Evolutionary conservation across 2,113 vertebrate genomes (phyloP), one percentile per base, ranked within the genome.

Genomic region (Cinclus cinclus): DNA sequence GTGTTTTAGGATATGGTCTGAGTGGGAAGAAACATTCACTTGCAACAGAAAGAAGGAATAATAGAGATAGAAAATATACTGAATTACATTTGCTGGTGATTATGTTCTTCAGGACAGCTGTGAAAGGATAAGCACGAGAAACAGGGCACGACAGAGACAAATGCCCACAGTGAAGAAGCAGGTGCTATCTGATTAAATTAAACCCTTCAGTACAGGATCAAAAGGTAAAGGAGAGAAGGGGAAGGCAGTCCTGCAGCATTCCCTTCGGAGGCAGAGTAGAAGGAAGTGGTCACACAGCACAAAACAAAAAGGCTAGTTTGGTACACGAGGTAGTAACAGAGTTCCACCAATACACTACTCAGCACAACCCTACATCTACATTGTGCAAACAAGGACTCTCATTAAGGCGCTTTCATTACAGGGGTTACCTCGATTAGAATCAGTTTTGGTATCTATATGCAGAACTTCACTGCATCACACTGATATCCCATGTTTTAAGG

Each of bases 171-270:
- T 70, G 20, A 76, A 84, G 58, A 8, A 80, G 46, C 25, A 89
- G 70, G 25, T 56, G 49, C 15, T 58, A 28, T 6, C n/a, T 31
- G 30, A 83, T 44, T 10, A 67, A 83, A 59, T 44, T 6, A 78
- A 33, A 74, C 30, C 5, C 2, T n/a, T 73, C 20, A 46, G 55
- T 5, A 47, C 0, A 1, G 10, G 11, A 62, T 42, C 28, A 50
- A 41, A n/a, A 73, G 27, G 16, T 89, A 62, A 59, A 60, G 46
- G 25, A 77, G 28, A 87, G 30, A 52, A 87, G 31, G 35, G 18
- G 23, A 44, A 73, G 37, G 70, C 24, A 64, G 30, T 35, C 63
- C 47, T 50, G 59, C 47, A 82, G n/a, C 13, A 52, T 49, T 55
- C 33, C 46, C 23, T 73, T 62, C 11, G 42, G 18, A 80, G 24